Evolutionary conservation across 2,797 vertebrate genomes (phyloP).

Genomic region (Anabacerthia variegaticeps): DNA sequence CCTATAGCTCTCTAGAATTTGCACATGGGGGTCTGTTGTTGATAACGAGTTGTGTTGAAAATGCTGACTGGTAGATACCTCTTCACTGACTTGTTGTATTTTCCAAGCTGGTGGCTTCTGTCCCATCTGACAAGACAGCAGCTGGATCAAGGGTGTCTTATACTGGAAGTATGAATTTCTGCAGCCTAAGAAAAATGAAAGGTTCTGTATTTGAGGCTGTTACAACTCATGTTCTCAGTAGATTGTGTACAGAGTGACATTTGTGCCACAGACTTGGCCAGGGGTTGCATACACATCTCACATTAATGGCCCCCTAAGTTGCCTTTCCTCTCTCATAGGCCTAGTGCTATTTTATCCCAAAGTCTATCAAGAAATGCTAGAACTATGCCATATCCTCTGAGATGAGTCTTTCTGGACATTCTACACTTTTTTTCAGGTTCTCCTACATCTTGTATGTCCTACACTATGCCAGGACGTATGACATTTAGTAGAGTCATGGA

Average conservation of each 20-base stretch:
- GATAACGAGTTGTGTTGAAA: not conserved
- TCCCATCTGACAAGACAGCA: not conserved
- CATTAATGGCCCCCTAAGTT: not conserved
- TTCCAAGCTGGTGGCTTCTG: not conserved
- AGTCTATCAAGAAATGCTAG: not conserved
- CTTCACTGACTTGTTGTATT: not conserved
- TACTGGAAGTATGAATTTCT: not conserved
- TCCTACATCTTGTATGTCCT: not conserved
- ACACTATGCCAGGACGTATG: not conserved
- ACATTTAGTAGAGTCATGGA: not conserved
- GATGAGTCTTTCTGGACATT: not conserved
- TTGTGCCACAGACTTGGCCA: not conserved
- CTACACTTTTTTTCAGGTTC: not conserved
- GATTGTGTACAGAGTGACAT: not conserved
- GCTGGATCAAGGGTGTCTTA: not conserved
- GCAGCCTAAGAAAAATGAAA: not conserved
- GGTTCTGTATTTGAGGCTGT: not conserved
- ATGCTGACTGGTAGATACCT: not conserved
- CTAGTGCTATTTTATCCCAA: not conserved
- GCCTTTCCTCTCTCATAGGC: not conserved
- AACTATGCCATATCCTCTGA: not conserved
- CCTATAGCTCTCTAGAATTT: not conserved
- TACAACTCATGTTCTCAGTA: not conserved
- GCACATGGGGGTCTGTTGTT: not conserved
- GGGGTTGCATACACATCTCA: not conserved